Evolutionary conservation across 2,888 invertebrate species (phyloP).

Genomic region (Heliconius ismenius): DNA sequence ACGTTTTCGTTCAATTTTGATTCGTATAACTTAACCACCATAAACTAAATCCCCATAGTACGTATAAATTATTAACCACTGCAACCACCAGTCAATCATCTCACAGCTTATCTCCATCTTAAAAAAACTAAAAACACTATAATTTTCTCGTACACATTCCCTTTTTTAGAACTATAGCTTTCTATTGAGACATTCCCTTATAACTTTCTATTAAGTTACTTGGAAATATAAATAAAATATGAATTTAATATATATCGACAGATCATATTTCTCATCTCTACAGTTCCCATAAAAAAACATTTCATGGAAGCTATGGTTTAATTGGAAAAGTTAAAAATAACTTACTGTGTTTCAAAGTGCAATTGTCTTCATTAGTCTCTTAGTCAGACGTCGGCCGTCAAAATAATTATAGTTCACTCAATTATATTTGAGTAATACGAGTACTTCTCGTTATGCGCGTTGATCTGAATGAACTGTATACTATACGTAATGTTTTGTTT

Average conservation of each 20-base stretch:
- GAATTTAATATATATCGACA: not conserved
- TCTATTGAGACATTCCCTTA: not conserved
- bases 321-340: slow-evolving; percentile 32
- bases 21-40: not conserved
- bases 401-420: slow-evolving; percentile 17
- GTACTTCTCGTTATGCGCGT: not conserved
- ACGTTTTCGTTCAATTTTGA: not conserved
- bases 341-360: slow-evolving; percentile 21
- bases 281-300: slow-evolving; percentile 3
- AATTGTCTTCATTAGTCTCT: slow-evolving; percentile 20
- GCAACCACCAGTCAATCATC: too few relatives aligned
- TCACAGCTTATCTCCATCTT: not conserved
- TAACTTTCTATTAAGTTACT: not conserved
- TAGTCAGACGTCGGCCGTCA: slow-evolving; percentile 20
- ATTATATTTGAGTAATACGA: slow-evolving; percentile 23
- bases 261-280: not conserved
- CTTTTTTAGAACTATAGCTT: not conserved
- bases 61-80: too few relatives aligned
- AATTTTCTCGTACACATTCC: too few relatives aligned
- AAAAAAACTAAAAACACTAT: not conserved
- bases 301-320: slow-evolving; percentile 1
- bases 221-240: not conserved
- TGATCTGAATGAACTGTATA: not conserved
- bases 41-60: too few relatives aligned
- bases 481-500: not conserved